These are phyloP conservation scores for Helicoverpa armigera DNA, from an alignment of 1,140 invertebrate genomes.

Conservation along the genomic window DNA sequence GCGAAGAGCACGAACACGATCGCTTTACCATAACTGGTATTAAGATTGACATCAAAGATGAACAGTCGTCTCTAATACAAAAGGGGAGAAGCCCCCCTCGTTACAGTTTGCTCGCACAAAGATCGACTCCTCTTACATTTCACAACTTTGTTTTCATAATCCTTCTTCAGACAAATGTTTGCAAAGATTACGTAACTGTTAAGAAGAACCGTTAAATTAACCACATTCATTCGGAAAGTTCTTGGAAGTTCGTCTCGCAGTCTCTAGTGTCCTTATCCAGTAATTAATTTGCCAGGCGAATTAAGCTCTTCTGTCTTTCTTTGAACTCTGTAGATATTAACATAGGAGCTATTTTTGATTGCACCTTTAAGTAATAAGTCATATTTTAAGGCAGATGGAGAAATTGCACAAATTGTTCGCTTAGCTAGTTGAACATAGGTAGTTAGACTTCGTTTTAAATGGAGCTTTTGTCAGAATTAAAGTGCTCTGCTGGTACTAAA, in stretches of 20 bases:
- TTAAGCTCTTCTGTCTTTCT: constrained; percentile 47
- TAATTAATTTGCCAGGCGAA: constrained; percentile 62
- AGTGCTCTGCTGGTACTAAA: not conserved
- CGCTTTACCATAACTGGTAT: constrained; percentile 40
- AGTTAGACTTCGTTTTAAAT: not conserved
- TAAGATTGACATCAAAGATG: constrained; percentile 45
- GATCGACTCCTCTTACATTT: constrained; percentile 30
- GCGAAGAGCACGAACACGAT: constrained; percentile 45
- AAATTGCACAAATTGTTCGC: constrained; percentile 26
- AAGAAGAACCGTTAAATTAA: constrained; percentile 74
- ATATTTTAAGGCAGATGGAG: constrained; percentile 16
- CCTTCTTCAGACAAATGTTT: constrained; percentile 53
- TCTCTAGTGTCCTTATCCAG: constrained; percentile 59
- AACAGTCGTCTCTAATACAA: constrained; percentile 24
- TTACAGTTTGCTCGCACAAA: constrained; percentile 4
- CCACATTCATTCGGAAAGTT: constrained; percentile 75
- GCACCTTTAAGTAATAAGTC: not conserved
- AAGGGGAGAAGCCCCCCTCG: constrained; percentile 3
- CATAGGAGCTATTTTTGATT: constrained; percentile 10
- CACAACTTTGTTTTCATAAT: constrained; percentile 49
- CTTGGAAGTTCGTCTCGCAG: constrained; percentile 65
- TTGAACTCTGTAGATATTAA: not conserved
- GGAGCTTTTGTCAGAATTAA: constrained; percentile 8
- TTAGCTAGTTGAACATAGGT: constrained; percentile 21
- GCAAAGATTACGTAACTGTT: constrained; percentile 68